Evolutionary conservation across 2,113 vertebrate species (phyloP), one percentile per base, ranked within the genome.

Genomic region (Procavia capensis): DNA sequence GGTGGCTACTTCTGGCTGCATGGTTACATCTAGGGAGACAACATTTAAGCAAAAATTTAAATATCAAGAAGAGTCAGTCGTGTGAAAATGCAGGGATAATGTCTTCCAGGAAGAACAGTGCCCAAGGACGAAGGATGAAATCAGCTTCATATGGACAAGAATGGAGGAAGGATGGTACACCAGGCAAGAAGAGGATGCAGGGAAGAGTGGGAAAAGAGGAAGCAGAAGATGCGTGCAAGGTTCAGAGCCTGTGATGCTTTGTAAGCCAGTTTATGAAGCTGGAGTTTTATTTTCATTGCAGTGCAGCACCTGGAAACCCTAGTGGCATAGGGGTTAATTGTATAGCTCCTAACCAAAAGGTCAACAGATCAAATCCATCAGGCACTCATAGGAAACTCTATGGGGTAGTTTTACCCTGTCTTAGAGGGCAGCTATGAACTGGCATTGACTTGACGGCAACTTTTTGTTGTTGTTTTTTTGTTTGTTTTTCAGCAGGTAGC

Each of bases 71-170:
- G 31, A 70, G 70, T 20, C 47, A 29, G 19, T 27, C 50, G 4
- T 4, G 0, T 50, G 31, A 39, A 72, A 63, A 79, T 1, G 17
- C 0, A 0, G 0, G 27, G 27, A 85, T 11, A 54, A 31, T 24
- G 24, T 47, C 22, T 63, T 19, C 41, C 13, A 64, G 66, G 22
- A 90, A 70, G 64, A 41, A 34, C 4, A 57, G 6, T 13, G 70
- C 16, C 74, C 59, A 20, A 81, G 45, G 17, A 13, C 2, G 2
- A 7, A 27, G n/a, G 29, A 45, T 1, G 7, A 85, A 85, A 70
- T 54, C 59, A 82, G 25, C 39, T 70, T 85, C 84, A 16, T 7
- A 41, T 74, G 61, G 27, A 13, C n/a, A 34, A 36, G 54, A 41
- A 66, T 0, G 3, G 34, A 41, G 29, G 54, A 45, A 41, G 74